Evolutionary conservation across 2,797 vertebrate species (phyloP).

Genomic region (Steatocranus sp.): DNA sequence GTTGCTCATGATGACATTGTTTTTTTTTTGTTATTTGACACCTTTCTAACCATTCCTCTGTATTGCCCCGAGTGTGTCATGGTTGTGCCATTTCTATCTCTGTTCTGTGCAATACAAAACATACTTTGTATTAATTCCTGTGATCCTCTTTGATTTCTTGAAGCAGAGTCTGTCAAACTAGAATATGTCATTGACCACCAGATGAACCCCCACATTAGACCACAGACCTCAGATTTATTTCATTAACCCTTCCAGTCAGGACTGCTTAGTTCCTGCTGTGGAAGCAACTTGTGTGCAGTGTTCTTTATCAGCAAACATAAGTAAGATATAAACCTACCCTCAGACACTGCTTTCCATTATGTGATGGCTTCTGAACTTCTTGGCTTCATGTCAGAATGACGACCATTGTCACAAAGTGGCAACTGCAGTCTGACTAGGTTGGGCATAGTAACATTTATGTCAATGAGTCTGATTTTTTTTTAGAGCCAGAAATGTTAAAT

Average conservation of each 20-base stretch:
- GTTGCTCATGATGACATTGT: not conserved
- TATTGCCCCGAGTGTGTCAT: not conserved
- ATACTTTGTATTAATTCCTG: slow-evolving; percentile 10
- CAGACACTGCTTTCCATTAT: not conserved
- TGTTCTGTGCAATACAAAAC: not conserved
- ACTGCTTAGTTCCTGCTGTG: not conserved
- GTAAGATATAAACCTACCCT: not conserved
- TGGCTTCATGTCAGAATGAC: not conserved
- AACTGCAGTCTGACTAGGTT: not conserved
- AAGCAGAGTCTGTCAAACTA: not conserved
- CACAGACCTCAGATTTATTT: not conserved
- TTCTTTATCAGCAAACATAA: not conserved
- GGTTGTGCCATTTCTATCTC: not conserved
- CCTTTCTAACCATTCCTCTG: not conserved
- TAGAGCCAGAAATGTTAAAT: not conserved
- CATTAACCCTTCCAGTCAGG: not conserved
- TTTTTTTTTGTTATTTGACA: not conserved
- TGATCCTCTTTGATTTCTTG: not conserved
- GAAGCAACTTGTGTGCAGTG: not conserved
- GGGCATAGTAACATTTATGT: not conserved
- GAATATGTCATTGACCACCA: not conserved
- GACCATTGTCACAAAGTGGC: not conserved
- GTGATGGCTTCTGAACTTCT: not conserved
- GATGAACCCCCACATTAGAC: not conserved
- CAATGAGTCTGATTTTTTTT: not conserved